Base-by-base conservation (phyloP, 2,888 invertebrate species). In the Phlogophora meticulosa region DNA sequence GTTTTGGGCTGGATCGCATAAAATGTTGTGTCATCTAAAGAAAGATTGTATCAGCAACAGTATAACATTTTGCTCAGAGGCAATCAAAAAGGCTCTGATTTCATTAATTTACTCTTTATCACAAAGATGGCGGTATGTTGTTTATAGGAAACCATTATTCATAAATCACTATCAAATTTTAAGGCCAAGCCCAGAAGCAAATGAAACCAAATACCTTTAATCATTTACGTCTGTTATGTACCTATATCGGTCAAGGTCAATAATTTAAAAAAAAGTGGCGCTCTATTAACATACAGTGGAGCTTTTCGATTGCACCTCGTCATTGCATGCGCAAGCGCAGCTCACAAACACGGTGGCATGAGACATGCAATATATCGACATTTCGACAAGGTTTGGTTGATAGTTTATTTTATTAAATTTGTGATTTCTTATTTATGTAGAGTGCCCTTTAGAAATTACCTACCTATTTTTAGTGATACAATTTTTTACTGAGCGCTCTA, bases 1-100 rank as follows among this genome's bases (percentile, higher is more conserved):
- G 13, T 67, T 76, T 65, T 60, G 59, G 66, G 59, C 36, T 63
- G 57, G 17, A 53, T 65, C 38, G 17, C 55, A 61, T 79, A 74
- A 79, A 79, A 71, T 68, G 22, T 46, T 24, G 36, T 38, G 51
- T 67, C 49, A 36, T 74, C 38, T 46, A 60, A 38, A 60, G n/a
- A 65, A 60, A 69, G 58, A 51, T 68, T 32, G 24, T 42, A 66
- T 53, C 53, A 38, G 42, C 13, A 43, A 59, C 22, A 48, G 63
- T 64, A 38, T 59, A 22, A 57, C 52, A 40, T 46, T 28, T 34
- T 52, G n/a, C 43, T 38, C 13, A 17, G 15, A 38, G 13, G n/a
- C 22, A 48, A 28, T 55, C 43, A 56, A 10, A 20, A 20, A 32
- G 15, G 15, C 9, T 58, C 15, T 20, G 13, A 7, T 4, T 24